These are phyloP conservation scores for Champsocephalus gunnari DNA, from an alignment of 2,797 vertebrate species.

Conservation along the genomic window DNA sequence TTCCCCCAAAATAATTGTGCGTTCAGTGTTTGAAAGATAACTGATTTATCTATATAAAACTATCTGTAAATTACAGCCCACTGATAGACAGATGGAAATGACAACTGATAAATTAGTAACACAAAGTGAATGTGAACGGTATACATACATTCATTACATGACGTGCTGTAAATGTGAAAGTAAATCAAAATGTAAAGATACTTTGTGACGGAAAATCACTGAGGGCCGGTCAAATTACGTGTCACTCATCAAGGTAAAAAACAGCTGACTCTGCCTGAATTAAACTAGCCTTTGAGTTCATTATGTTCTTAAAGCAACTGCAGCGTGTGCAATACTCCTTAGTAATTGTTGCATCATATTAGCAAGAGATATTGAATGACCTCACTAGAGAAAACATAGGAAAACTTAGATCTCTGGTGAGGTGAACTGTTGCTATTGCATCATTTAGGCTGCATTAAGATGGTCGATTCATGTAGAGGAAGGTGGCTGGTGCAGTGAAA, in stretches of 20 bases:
- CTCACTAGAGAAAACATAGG: slow-evolving; percentile 1
- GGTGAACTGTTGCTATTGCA: background rate
- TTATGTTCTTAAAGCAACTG: slow-evolving; percentile 25
- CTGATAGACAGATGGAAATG: background rate
- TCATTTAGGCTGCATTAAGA: slow-evolving; percentile 19
- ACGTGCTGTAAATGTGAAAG: slow-evolving; percentile 44
- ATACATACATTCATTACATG: background rate
- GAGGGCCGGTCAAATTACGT: slow-evolving; percentile 22
- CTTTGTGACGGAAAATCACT: slow-evolving; percentile 56
- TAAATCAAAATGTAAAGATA: slow-evolving; percentile 55
- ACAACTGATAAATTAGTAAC: background rate
- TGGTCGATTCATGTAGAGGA: background rate
- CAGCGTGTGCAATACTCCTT: slow-evolving; percentile 17
- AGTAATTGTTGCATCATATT: slow-evolving; percentile 31
- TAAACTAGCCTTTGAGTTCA: slow-evolving; percentile 23
- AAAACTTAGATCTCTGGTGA: background rate
- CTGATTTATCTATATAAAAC: no score
- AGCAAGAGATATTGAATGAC: background rate
- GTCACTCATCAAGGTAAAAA: slow-evolving; percentile 37
- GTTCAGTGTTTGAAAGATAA: background rate
- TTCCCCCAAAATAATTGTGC: background rate
- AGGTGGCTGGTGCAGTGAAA: background rate
- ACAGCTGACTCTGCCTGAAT: slow-evolving; percentile 15
- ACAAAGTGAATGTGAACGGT: background rate
- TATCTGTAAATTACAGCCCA: background rate